phyloP scores from a whole-genome alignment of 2,888 invertebrate genomes.

The Lutraria lutraria region DNA sequence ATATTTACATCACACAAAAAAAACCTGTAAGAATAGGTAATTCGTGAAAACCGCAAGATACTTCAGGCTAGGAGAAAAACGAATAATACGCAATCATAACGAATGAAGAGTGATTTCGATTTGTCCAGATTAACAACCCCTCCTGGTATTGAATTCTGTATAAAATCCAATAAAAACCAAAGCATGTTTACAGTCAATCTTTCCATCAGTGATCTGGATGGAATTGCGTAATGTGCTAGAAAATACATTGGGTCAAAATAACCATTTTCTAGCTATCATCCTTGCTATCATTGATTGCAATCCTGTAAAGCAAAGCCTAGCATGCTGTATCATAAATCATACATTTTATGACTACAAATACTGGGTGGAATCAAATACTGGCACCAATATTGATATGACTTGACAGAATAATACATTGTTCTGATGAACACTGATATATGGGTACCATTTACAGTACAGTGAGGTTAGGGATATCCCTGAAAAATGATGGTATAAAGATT shows the following conservation, averaged over 20 bases:
- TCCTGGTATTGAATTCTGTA: not conserved
- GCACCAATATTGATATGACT: not conserved
- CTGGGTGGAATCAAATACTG: not conserved
- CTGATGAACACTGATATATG: not conserved
- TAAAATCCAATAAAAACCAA: conserved; percentile 2
- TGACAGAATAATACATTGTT: not conserved
- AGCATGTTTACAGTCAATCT: conserved; percentile 15
- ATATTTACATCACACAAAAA: too few species aligned
- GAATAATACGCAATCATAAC: not conserved
- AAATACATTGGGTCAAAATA: not conserved
- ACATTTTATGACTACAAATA: conserved; percentile 5
- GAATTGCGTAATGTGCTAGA: not conserved
- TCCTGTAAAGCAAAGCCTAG: not conserved
- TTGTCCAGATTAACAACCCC: not conserved
- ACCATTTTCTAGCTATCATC: not conserved
- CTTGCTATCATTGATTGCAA: not conserved
- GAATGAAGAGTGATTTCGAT: not conserved
- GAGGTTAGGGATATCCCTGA: too few species aligned
- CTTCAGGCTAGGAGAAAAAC: not conserved
- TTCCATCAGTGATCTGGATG: conserved; percentile 12
- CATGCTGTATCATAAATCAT: not conserved
- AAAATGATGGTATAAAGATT: too few species aligned
- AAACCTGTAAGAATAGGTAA: not conserved
- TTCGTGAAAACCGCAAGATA: not conserved
- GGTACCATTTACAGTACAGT: not conserved